phyloP scores from a whole-genome alignment of 2,113 vertebrate species.

The Corythoichthys intestinalis region DNA sequence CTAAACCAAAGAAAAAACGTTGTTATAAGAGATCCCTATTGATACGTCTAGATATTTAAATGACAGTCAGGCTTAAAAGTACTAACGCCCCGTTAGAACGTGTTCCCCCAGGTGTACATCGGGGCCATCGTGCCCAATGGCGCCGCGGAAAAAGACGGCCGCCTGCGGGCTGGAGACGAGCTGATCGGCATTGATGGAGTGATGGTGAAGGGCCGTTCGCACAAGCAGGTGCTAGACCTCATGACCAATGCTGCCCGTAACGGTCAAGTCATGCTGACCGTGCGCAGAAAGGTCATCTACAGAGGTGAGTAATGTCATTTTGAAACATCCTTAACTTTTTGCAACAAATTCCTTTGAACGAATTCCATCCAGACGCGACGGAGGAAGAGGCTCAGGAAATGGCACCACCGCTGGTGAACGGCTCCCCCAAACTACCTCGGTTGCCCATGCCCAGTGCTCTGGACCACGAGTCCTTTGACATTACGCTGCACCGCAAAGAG shows the following conservation, averaged over 20 bases:
- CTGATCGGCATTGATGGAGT: conserved; percentile 93
- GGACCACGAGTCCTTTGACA: conserved; percentile 82
- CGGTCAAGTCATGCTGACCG: conserved; percentile 87
- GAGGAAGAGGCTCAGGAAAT: conserved; percentile 61
- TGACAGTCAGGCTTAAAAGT: not conserved
- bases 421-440: conserved; percentile 78
- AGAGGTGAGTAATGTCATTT: conserved; percentile 70
- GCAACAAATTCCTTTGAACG: not conserved
- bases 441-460: conserved; percentile 64
- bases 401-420: conserved; percentile 67
- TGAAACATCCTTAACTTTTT: too few relatives aligned
- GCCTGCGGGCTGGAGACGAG: conserved; percentile 89
- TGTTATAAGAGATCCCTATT: not conserved
- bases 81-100: conserved; percentile 49
- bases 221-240: conserved; percentile 93
- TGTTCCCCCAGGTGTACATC: conserved; percentile 85
- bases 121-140: conserved; percentile 91
- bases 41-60: not conserved
- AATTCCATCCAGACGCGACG: conserved; percentile 43
- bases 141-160: conserved; percentile 90
- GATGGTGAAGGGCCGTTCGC: conserved; percentile 88
- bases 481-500: conserved; percentile 88
- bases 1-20: too few relatives aligned
- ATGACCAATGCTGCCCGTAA: conserved; percentile 95
- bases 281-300: conserved; percentile 85